Evolutionary conservation across 1,140 invertebrate species (phyloP).

Genomic region (Asobara japonica): DNA sequence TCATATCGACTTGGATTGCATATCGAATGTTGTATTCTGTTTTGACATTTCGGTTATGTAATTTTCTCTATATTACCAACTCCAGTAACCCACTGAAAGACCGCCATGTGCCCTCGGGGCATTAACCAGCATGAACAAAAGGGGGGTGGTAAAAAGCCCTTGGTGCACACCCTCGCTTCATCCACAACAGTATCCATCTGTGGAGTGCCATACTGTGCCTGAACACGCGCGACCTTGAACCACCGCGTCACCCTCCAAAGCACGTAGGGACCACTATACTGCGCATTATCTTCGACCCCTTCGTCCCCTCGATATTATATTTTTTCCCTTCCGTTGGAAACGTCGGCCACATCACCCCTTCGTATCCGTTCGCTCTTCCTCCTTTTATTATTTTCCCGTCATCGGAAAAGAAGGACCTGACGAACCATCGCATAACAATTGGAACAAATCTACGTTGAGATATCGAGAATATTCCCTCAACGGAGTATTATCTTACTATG

Average conservation of each 20-base stretch:
- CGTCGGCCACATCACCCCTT: conserved; percentile 16
- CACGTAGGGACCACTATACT: conserved; percentile 8
- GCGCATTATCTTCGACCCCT: conserved; percentile 26
- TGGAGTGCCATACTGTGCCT: background rate
- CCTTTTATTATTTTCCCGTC: background rate
- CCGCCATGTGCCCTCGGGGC: background rate
- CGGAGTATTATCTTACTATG: too few species aligned
- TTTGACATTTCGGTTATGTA: too few species aligned
- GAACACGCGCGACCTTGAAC: conserved; percentile 61
- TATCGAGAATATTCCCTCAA: too few species aligned
- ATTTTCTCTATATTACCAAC: background rate
- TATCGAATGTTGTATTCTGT: too few species aligned
- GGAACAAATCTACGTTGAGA: too few species aligned
- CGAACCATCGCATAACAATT: background rate
- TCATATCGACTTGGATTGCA: too few species aligned
- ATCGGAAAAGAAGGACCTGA: background rate
- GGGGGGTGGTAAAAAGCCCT: background rate
- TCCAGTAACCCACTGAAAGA: background rate
- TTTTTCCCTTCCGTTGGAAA: background rate
- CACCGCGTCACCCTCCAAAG: conserved; percentile 43
- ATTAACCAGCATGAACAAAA: background rate
- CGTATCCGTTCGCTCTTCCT: conserved; percentile 17
- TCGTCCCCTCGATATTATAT: conserved; percentile 1
- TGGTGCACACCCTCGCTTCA: background rate
- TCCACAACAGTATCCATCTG: background rate